phyloP scores from a whole-genome alignment of 2,113 vertebrate genomes.

The Macrotus californicus region DNA sequence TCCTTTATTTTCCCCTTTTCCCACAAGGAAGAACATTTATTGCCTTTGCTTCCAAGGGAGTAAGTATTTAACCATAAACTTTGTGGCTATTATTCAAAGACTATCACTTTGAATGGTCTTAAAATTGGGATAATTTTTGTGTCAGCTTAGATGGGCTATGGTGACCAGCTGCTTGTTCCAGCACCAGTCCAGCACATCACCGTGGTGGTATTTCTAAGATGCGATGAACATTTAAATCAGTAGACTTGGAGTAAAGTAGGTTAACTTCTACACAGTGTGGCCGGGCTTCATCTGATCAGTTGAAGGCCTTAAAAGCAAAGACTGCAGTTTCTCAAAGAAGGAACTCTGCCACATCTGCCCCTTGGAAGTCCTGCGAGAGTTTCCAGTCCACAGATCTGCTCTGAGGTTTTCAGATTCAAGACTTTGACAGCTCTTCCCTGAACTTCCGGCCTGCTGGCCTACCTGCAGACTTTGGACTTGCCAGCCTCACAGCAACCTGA shows the following conservation, averaged over 20 bases:
- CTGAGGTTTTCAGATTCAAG: background rate
- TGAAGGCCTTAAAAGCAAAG: background rate
- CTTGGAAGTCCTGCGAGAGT: background rate
- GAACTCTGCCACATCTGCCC: background rate
- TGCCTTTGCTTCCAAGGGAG: background rate
- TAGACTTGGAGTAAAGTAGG: background rate
- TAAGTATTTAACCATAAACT: background rate
- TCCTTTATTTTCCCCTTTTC: background rate
- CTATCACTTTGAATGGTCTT: background rate
- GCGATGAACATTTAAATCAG: background rate
- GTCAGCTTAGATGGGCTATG: background rate
- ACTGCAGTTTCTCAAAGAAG: background rate
- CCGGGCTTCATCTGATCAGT: background rate
- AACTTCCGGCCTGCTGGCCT: background rate
- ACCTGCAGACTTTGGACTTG: background rate
- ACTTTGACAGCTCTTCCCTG: background rate
- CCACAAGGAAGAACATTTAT: background rate
- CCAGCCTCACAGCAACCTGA: background rate
- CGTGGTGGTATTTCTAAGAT: no score
- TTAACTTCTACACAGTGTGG: no score
- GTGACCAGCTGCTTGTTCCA: no score
- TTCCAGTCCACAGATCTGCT: background rate
- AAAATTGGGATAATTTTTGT: background rate
- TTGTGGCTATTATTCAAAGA: background rate
- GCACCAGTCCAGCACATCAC: background rate